Conservation (phyloP, 2,888 invertebrate genomes). For the Parnassius glacialis region DNA sequence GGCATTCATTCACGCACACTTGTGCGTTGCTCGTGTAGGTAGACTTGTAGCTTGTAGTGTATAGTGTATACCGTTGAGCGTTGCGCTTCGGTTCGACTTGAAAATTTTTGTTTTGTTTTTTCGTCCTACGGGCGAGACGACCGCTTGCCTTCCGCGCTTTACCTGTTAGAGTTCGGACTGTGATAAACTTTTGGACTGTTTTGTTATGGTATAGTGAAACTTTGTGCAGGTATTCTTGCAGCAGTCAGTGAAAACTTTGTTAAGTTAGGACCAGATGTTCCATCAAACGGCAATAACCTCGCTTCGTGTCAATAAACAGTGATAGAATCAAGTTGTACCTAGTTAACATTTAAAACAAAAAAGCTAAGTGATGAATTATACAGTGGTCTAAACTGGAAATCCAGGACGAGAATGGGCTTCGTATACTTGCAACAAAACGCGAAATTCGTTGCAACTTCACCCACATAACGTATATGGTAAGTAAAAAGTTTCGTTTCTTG, state of each 20-base stretch:
- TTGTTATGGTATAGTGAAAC: conserved; percentile 28
- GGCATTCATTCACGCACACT: conserved; percentile 72
- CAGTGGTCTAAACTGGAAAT: conserved; percentile 67
- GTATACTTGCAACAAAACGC: conserved; percentile 54
- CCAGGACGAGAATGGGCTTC: conserved; percentile 67
- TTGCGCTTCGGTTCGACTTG: conserved; percentile 42
- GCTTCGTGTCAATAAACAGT: conserved; percentile 76
- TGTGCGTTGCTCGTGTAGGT: conserved; percentile 49
- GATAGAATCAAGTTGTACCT: conserved; percentile 57
- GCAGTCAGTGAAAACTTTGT: conserved; percentile 63
- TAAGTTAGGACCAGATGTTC: conserved; percentile 62
- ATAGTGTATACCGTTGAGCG: conserved; percentile 42
- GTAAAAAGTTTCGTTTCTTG: conserved; percentile 70
- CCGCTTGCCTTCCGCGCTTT: conserved; percentile 58
- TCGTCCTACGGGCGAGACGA: conserved; percentile 41
- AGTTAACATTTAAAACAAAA: conserved; percentile 49
- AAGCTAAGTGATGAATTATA: conserved; percentile 70
- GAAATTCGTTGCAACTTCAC: conserved; percentile 64
- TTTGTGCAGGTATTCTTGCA: conserved; percentile 21
- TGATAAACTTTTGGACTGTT: conserved; percentile 40
- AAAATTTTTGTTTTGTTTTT: conserved; percentile 61
- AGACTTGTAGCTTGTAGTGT: not conserved
- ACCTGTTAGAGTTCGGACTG: conserved; percentile 57
- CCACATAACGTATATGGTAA: conserved; percentile 78
- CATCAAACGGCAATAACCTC: conserved; percentile 64